phyloP scores from a whole-genome alignment of 2,888 invertebrate species.

The Oligia latruncula region DNA sequence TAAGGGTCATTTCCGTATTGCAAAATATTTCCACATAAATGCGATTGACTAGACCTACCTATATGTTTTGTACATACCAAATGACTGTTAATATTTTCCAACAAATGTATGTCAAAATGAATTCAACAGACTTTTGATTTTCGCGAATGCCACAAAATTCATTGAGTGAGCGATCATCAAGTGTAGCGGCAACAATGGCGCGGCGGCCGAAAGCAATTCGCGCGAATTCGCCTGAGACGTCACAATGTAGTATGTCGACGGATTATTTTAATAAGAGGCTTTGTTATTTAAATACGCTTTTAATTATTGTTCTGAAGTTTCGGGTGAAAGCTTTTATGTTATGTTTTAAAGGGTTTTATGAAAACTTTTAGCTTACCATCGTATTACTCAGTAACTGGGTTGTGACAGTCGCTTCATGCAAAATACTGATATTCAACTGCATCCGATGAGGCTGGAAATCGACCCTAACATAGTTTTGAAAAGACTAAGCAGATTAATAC shows the following conservation, averaged over 20 bases:
- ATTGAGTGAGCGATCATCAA: slow-evolving; percentile 38
- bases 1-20: too few relatives aligned
- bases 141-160: slow-evolving; percentile 41
- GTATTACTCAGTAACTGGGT: neutral
- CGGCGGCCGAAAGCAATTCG: slow-evolving; percentile 8
- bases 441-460: neutral
- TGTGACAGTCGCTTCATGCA: neutral
- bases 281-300: slow-evolving; percentile 12
- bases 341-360: neutral
- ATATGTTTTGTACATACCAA: neutral
- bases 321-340: neutral
- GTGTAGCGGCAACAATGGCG: slow-evolving; percentile 42
- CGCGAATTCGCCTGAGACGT: slow-evolving; percentile 40
- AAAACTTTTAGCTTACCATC: neutral
- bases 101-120: slow-evolving; percentile 1
- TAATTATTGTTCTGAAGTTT: neutral
- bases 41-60: too few relatives aligned
- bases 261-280: slow-evolving; percentile 21
- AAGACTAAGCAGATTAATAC: neutral
- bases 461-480: neutral
- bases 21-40: too few relatives aligned
- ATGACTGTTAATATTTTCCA: neutral
- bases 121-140: slow-evolving; percentile 42
- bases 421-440: neutral
- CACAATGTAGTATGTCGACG: slow-evolving; percentile 14